These are phyloP conservation scores for Sitophilus oryzae DNA, from an alignment of 1,140 invertebrate genomes.

Conservation along the genomic window DNA sequence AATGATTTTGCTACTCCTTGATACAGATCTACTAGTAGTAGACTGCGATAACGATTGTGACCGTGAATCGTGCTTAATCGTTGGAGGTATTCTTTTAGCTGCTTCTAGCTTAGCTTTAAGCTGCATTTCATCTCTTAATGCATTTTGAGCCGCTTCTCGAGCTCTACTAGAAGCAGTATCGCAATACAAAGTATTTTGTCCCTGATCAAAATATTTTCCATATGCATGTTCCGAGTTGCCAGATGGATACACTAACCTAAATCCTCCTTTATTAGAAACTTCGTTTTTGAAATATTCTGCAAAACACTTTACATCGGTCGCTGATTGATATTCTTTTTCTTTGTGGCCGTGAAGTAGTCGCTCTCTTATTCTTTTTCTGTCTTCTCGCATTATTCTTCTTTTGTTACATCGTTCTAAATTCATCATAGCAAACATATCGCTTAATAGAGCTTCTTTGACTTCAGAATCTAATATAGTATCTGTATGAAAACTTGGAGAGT, in stretches of 20 bases:
- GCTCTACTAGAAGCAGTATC: conserved; percentile 72
- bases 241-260: conserved; percentile 44
- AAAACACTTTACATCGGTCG: not conserved
- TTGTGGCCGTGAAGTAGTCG: conserved; percentile 53
- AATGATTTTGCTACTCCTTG: conserved; percentile 15
- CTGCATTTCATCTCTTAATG: conserved; percentile 57
- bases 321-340: conserved; percentile 39
- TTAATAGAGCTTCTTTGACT: conserved; percentile 75
- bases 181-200: conserved; percentile 63
- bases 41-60: not conserved
- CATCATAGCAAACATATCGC: conserved; percentile 75
- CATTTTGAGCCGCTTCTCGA: conserved; percentile 58
- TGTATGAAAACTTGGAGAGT: conserved; percentile 86
- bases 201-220: conserved; percentile 65
- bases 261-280: conserved; percentile 55
- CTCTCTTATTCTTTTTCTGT: conserved; percentile 60
- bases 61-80: conserved; percentile 18
- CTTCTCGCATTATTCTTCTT: conserved; percentile 65
- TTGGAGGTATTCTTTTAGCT: conserved; percentile 31
- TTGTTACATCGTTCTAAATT: conserved; percentile 77
- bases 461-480: conserved; percentile 76
- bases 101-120: conserved; percentile 45
- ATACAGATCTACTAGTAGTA: not conserved
- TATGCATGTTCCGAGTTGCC: conserved; percentile 16
- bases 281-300: conserved; percentile 23